Conservation (phyloP, 2,113 vertebrate genomes). For the Spilogale gracilis region DNA sequence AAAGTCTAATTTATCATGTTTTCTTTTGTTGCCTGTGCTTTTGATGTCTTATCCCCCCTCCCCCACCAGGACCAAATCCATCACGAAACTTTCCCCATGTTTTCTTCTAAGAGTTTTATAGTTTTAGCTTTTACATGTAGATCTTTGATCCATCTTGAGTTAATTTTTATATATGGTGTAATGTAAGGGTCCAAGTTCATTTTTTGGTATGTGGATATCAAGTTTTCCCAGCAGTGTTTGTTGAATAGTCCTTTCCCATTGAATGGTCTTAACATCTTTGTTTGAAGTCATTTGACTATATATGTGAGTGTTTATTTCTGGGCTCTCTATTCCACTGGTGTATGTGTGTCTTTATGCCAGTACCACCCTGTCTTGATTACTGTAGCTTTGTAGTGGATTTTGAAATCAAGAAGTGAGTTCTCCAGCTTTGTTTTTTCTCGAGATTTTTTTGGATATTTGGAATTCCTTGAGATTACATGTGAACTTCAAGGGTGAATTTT, state of each 20-base stretch:
- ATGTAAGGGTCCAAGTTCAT: neutral
- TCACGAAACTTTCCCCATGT: neutral
- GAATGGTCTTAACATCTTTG: neutral
- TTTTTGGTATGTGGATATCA: neutral
- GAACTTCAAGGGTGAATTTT: neutral
- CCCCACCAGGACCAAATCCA: neutral
- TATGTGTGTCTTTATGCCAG: neutral
- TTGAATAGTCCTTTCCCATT: neutral
- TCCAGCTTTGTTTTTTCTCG: neutral
- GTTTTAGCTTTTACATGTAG: neutral
- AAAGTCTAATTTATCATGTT: neutral
- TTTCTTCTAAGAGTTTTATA: neutral
- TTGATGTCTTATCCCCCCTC: no score
- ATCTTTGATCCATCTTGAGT: neutral
- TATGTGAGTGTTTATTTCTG: neutral
- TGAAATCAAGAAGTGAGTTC: neutral
- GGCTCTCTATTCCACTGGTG: neutral
- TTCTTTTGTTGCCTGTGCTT: neutral
- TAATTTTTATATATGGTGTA: neutral
- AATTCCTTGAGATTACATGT: neutral
- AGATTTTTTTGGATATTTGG: neutral
- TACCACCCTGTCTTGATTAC: neutral
- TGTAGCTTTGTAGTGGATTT: neutral
- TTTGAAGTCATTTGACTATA: neutral
- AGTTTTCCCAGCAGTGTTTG: neutral